phyloP scores from a whole-genome alignment of 2,113 vertebrate species.

The Delphinus delphis region DNA sequence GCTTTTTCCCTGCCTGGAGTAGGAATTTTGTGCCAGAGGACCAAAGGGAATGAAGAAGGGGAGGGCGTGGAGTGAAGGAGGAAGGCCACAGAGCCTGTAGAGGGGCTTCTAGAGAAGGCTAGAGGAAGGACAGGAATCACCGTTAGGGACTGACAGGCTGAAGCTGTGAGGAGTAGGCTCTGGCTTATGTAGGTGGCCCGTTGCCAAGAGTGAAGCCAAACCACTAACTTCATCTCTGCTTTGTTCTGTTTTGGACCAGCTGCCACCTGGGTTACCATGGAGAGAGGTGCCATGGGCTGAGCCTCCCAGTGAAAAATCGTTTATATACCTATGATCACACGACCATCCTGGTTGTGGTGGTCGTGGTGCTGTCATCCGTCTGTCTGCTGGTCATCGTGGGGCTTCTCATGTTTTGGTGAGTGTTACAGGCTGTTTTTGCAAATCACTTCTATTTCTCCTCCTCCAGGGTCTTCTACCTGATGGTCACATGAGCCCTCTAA shows the following conservation, averaged over 20 bases:
- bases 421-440: neutral
- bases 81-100: neutral
- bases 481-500: neutral
- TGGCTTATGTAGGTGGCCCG: neutral
- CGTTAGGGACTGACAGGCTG: neutral
- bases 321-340: slow-evolving; percentile 90
- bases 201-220: neutral
- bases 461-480: neutral
- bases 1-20: slow-evolving; percentile 48
- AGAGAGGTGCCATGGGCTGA: slow-evolving; percentile 91
- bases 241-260: slow-evolving; percentile 68
- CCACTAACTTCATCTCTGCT: neutral
- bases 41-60: neutral
- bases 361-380: slow-evolving; percentile 93
- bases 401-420: slow-evolving; percentile 93
- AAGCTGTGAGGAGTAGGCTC: neutral
- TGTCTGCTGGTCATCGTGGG: slow-evolving; percentile 94
- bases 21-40: slow-evolving; percentile 19
- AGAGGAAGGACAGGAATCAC: neutral
- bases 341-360: slow-evolving; percentile 93
- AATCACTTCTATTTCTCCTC: neutral
- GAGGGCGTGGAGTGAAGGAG: neutral
- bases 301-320: slow-evolving; percentile 86
- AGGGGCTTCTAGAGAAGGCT: neutral
- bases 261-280: slow-evolving; percentile 92